Percentiles rank a stretch among this genome's conserved stretches.
Conservation (phyloP, 1,140 invertebrate genomes). For the Lepidotrigona ventralis region DNA sequence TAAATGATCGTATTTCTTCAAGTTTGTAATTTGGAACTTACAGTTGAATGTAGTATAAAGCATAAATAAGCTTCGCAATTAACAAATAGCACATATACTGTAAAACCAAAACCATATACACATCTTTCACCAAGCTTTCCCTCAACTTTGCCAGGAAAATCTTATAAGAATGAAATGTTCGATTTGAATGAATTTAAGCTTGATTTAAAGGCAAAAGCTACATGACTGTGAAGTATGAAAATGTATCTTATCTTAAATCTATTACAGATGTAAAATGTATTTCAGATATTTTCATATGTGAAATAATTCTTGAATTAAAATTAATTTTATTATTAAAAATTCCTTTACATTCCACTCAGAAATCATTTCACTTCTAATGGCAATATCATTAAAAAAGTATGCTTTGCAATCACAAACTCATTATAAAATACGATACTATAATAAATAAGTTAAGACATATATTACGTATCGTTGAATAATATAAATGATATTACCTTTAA, state of each 20-base stretch:
- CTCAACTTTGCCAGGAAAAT: conserved; percentile 45
- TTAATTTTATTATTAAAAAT: background rate
- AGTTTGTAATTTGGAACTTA: conserved; percentile 21
- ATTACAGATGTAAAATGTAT: background rate
- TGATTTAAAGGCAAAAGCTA: conserved; percentile 44
- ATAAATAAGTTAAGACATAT: conserved; percentile 20
- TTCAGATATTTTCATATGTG: background rate
- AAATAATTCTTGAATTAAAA: background rate
- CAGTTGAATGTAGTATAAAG: conserved; percentile 16
- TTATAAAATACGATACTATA: background rate
- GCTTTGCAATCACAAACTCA: conserved; percentile 8
- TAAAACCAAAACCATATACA: conserved; percentile 26
- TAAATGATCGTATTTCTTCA: background rate
- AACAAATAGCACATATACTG: conserved; percentile 33
- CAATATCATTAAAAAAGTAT: conserved; percentile 1
- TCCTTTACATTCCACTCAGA: background rate
- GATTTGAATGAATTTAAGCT: conserved; percentile 42
- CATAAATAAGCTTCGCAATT: conserved; percentile 14
- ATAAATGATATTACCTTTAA: conserved; percentile 43
- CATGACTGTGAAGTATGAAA: background rate
- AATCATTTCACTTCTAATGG: background rate
- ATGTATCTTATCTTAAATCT: background rate
- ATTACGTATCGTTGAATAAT: conserved; percentile 10
- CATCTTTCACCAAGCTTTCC: conserved; percentile 63
- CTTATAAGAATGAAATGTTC: conserved; percentile 32